Base-by-base conservation (phyloP, 2,888 invertebrate species). In the Polyommatus icarus region DNA sequence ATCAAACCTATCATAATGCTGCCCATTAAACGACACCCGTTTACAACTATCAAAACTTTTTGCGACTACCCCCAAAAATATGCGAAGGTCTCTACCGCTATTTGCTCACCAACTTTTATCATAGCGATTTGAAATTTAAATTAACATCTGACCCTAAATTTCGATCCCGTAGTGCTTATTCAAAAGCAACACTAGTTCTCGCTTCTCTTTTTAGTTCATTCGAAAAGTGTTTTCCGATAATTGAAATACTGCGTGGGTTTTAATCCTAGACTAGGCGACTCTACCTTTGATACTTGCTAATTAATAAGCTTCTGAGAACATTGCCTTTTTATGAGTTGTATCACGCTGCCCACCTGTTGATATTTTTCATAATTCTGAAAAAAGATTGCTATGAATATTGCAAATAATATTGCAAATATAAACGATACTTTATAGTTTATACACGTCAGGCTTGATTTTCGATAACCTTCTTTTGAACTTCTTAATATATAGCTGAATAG, bases 141-240 rank as follows among this genome's bases (percentile, higher is more conserved):
- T 67, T 32, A 67, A 1, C 15, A 32, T 67, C 15, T 29, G 67
- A 67, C 67, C 67, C 29, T 15, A 29, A 29, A 67, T 29, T 67
- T 67, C 6, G 67, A 29, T 15, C 15, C 67, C 29, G 67, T 5
- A 10, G 12, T 15, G 29, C 29, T 67, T 67, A 15, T 67, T 32
- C 32, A 67, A 67, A 67, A 32, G 29, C 67, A 67, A 67, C 67
- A 67, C 67, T 67, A 18, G 18, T 67, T 46, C 12, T 46, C 40
- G 20, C 24, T 73, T 24, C 73, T 73, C 46, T 24, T 73, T 73
- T 73, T 24, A 46, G 20, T 20, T 73, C 40, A 40, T 46, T 40
- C 46, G 73, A 46, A 73, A 46, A 73, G 20, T 73, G 73, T 73
- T 73, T 73, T 73, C 73, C 73, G 73, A 73, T 73, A 73, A 73